phyloP scores from a whole-genome alignment of 2,797 vertebrate species.

The Ptychobarbus kaznakovi region DNA sequence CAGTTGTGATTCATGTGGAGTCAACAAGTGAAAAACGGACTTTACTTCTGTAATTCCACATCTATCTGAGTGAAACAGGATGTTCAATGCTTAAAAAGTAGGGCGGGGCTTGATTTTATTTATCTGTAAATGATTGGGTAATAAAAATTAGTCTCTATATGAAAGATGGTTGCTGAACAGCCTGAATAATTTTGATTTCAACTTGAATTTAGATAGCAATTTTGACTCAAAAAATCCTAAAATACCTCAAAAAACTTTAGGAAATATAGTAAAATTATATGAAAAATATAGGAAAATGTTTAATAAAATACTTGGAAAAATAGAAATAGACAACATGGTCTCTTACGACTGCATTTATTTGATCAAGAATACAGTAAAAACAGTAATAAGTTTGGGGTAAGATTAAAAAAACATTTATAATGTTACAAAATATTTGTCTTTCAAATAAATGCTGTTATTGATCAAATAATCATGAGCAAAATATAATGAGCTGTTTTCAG shows the following conservation, averaged over 20 bases:
- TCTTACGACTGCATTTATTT: too few relatives aligned
- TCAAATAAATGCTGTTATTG: neutral
- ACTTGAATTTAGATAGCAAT: neutral
- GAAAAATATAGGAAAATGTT: neutral
- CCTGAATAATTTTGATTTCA: neutral
- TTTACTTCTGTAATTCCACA: neutral
- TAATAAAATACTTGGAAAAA: too few relatives aligned
- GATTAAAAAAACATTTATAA: too few relatives aligned
- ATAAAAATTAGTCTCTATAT: neutral
- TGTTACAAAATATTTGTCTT: too few relatives aligned
- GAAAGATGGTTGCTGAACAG: neutral
- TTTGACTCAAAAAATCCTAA: neutral
- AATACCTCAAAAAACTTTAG: neutral
- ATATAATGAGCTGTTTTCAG: neutral
- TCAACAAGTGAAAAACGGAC: conserved; percentile 9
- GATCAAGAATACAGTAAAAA: neutral
- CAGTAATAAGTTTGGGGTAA: neutral
- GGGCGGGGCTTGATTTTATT: neutral
- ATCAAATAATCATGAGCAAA: neutral
- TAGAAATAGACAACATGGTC: too few relatives aligned
- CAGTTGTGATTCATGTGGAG: neutral
- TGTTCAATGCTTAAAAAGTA: neutral
- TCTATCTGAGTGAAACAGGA: neutral
- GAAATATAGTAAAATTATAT: too few relatives aligned
- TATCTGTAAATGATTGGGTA: neutral